Percentiles rank a stretch among this genome's conserved stretches.
Conservation (phyloP, 1,140 invertebrate genomes). For the Olivierus martensii region DNA sequence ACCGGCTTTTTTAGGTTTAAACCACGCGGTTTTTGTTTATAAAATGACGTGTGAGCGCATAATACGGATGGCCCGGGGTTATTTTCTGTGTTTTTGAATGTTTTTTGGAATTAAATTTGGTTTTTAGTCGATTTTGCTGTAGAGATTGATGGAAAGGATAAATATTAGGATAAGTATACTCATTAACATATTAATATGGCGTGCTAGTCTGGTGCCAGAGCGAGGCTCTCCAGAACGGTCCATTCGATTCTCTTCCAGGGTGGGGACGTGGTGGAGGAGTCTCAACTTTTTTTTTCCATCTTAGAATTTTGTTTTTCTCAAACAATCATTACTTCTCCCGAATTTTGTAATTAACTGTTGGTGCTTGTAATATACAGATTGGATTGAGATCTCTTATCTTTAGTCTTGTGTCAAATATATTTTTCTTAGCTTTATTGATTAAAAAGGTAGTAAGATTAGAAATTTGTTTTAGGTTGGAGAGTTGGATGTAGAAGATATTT, state of each 20-base stretch:
- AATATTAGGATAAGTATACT: constrained; percentile 19
- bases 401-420: too few species aligned
- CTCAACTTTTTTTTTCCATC: constrained; percentile 13
- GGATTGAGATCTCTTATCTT: too few species aligned
- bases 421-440: too few species aligned
- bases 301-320: constrained; percentile 5
- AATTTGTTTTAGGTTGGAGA: too few species aligned
- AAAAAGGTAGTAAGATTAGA: too few species aligned
- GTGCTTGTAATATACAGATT: background rate
- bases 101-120: constrained; percentile 6
- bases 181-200: constrained; percentile 19
- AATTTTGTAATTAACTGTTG: background rate
- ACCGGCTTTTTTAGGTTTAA: background rate
- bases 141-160: constrained; percentile 14
- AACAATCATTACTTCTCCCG: background rate
- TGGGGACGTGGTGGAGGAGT: constrained; percentile 6
- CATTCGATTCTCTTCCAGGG: constrained; percentile 7
- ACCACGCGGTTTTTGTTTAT: constrained; percentile 18
- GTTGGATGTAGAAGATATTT: too few species aligned
- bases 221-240: constrained; percentile 13
- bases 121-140: constrained; percentile 6
- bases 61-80: constrained; percentile 3
- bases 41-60: constrained; percentile 4
- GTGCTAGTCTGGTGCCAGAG: constrained; percentile 15
- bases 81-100: background rate